Evolutionary conservation across 1,140 invertebrate genomes (phyloP).

Genomic region (Drosophila elegans): DNA sequence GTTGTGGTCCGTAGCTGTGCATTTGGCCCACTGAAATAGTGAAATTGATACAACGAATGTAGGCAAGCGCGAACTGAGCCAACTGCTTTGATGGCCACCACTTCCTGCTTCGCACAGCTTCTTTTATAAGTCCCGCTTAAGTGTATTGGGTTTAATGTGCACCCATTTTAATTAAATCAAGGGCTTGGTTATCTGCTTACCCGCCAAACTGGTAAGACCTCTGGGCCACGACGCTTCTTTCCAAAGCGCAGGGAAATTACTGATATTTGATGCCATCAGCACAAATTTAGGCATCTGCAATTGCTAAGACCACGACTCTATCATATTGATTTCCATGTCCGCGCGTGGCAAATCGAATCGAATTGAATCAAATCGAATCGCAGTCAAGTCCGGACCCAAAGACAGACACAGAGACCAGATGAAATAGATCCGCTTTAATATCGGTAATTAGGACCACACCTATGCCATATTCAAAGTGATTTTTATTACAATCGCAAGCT

Average conservation of each 20-base stretch:
- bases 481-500: conserved; percentile 71
- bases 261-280: conserved; percentile 82
- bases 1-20: conserved; percentile 15
- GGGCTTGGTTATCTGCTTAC: conserved; percentile 60
- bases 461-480: conserved; percentile 82
- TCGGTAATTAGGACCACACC: conserved; percentile 83
- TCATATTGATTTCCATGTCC: conserved; percentile 62
- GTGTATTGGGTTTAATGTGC: conserved; percentile 74
- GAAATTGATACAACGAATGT: conserved; percentile 77
- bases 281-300: conserved; percentile 64
- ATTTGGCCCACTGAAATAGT: conserved; percentile 69
- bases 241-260: conserved; percentile 73
- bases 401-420: conserved; percentile 36
- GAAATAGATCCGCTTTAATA: conserved; percentile 84
- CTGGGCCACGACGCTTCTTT: conserved; percentile 53
- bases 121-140: conserved; percentile 46
- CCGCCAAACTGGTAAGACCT: conserved; percentile 6
- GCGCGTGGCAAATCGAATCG: conserved; percentile 66
- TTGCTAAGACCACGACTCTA: conserved; percentile 46
- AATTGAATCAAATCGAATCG: conserved; percentile 29
- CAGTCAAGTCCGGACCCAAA: conserved; percentile 5
- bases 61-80: conserved; percentile 51
- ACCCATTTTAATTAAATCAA: conserved; percentile 73
- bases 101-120: conserved; percentile 63
- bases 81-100: conserved; percentile 41